phyloP scores from a whole-genome alignment of 1,140 invertebrate species.

The Harlomillsia oculata region DNA sequence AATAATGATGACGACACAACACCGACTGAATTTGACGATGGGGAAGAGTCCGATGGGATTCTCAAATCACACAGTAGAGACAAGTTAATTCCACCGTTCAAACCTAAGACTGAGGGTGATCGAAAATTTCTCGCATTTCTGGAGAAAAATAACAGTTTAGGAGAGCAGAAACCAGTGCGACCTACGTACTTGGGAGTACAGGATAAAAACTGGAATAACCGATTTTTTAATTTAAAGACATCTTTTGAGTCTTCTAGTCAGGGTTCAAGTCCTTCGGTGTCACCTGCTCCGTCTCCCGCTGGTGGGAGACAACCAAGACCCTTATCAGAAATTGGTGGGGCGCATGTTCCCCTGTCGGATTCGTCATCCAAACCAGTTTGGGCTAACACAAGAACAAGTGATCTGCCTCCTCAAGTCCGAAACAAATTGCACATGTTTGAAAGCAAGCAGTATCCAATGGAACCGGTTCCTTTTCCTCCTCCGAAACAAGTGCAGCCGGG shows the following conservation, averaged over 20 bases:
- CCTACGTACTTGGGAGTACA: slow-evolving; percentile 37
- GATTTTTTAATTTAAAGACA: slow-evolving; percentile 77
- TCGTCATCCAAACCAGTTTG: slow-evolving; percentile 26
- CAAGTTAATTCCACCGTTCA: slow-evolving; percentile 48
- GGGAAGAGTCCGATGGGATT: slow-evolving; percentile 26
- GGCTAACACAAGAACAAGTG: slow-evolving; percentile 11
- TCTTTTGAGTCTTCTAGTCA: slow-evolving; percentile 52
- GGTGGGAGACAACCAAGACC: slow-evolving; percentile 13
- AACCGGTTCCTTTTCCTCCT: neutral
- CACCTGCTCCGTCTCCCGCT: slow-evolving; percentile 26
- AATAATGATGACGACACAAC: slow-evolving; percentile 44
- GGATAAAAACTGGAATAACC: slow-evolving; percentile 53
- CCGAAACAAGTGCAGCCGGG: neutral
- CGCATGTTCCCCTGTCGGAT: slow-evolving; percentile 1
- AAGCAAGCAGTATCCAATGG: neutral
- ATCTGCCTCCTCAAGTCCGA: slow-evolving; percentile 17
- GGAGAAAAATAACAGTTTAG: slow-evolving; percentile 50
- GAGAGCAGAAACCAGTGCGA: slow-evolving; percentile 26
- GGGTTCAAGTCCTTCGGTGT: slow-evolving; percentile 28
- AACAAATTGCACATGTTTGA: slow-evolving; percentile 33
- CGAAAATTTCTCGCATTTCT: slow-evolving; percentile 72
- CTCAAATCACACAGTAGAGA: slow-evolving; percentile 47
- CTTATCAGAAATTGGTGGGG: slow-evolving; percentile 21
- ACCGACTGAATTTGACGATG: slow-evolving; percentile 39
- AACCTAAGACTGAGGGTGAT: slow-evolving; percentile 73